phyloP scores from a whole-genome alignment of 2,888 invertebrate genomes.

The Rhorus exstirpatorius region DNA sequence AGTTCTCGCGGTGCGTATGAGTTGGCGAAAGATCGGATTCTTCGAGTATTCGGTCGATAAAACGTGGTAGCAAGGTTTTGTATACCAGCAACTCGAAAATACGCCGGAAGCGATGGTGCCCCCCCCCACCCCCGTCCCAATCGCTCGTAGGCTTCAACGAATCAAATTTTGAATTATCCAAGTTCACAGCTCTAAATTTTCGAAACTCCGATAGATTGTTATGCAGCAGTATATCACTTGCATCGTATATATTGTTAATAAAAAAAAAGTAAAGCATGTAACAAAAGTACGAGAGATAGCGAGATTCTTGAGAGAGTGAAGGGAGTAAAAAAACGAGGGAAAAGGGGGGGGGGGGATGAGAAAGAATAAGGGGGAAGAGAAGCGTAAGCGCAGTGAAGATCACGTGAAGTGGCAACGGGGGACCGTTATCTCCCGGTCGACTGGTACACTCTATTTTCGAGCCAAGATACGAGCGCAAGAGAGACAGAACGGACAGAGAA shows the following conservation, averaged over 20 bases:
- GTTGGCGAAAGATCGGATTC: constrained; percentile 41
- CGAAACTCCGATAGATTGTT: neutral
- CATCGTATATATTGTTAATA: constrained; percentile 20
- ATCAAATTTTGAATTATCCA: constrained; percentile 13
- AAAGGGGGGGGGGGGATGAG: constrained; percentile 36
- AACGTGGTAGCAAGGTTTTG: too few species aligned
- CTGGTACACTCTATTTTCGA: constrained; percentile 82
- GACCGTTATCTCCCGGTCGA: constrained; percentile 83
- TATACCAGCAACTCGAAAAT: too few species aligned
- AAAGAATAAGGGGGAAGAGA: constrained; percentile 13
- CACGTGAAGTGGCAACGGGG: constrained; percentile 77
- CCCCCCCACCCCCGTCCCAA: neutral
- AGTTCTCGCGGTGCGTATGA: constrained; percentile 36
- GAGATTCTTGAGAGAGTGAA: constrained; percentile 32
- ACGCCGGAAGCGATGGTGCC: too few species aligned
- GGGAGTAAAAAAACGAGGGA: constrained; percentile 1
- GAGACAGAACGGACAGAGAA: constrained; percentile 30
- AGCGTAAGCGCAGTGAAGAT: constrained; percentile 38
- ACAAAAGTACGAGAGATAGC: constrained; percentile 56
- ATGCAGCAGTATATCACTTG: constrained; percentile 2
- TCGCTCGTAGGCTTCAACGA: neutral
- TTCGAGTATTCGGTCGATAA: too few species aligned
- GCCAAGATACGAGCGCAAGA: constrained; percentile 78
- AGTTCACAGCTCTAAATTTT: neutral
- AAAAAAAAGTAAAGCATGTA: neutral